Base-by-base conservation (phyloP, 2,113 vertebrate genomes). In the Siniperca knerii region DNA sequence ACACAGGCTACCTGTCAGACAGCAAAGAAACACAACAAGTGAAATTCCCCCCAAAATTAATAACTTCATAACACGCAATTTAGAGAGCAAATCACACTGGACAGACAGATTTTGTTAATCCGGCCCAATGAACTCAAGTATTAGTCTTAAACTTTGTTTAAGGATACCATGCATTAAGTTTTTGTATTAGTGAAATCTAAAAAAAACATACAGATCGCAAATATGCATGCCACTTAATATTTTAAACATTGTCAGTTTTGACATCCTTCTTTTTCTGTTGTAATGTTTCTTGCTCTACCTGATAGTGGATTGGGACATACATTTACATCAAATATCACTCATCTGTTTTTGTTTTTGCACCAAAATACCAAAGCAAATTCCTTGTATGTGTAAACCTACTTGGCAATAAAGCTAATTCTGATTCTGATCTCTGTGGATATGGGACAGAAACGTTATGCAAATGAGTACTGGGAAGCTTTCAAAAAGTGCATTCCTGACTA, bases 1-100 rank as follows among this genome's bases (percentile, higher is more conserved):
- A 95, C 91, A 84, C 82, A 96, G 94, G 89, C 94, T 94, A 94
- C 93, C 93, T 95, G 92, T 86, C 74, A 70, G 89, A 80, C 87
- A 55, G 81, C 75, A 77, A 75, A 90, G 88, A 86, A 93, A 92
- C 77, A 92, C 81, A 80, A 25, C 21, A 74, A 83, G 64, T 73
- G 35, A 87, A 89, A 90, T 69, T 78, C 75, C 81, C 77, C 68
- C 55, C 0, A 44, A 86, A 86, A 77, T 79, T 67, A 25, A 25
- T 25, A 25, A 25, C 25, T 25, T 73, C 50, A 77, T 12, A 83
- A 86, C 60, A 88, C 44, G 25, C 16, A 71, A 62, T 73, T 79
- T 52, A 67, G 25, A 40, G 33, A 57, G 48, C 18, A 70, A 62
- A 62, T 33, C 33, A 12, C 42, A 48, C 1, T 21, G 0, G 4